Evolutionary conservation across 2,888 invertebrate genomes (phyloP).

Genomic region (Drosophila vallismaia): DNA sequence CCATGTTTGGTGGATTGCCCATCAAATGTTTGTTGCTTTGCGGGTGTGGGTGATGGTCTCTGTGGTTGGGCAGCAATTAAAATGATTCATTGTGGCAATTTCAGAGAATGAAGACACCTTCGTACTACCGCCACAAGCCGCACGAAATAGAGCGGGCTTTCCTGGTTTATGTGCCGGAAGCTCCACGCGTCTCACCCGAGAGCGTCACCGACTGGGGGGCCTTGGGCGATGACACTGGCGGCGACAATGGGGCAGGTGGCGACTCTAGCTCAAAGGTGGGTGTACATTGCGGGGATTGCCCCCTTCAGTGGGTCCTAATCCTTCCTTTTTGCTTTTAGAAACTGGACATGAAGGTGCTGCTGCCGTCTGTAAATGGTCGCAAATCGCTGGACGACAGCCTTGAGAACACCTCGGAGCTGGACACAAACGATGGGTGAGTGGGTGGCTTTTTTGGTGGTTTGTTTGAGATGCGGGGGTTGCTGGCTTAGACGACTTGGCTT

Average conservation of each 20-base stretch:
- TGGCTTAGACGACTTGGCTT: conserved; percentile 18
- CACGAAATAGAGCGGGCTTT: conserved; percentile 91
- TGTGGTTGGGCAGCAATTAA: conserved; percentile 40
- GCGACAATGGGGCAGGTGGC: conserved; percentile 51
- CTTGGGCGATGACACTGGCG: conserved; percentile 84
- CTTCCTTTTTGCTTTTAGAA: conserved; percentile 57
- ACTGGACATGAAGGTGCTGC: conserved; percentile 64
- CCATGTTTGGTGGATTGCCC: not conserved
- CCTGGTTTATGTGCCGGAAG: conserved; percentile 90
- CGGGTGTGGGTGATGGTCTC: not conserved
- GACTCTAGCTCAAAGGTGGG: conserved; percentile 73
- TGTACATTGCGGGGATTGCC: not conserved
- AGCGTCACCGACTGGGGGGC: conserved; percentile 86
- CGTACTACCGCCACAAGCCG: conserved; percentile 90
- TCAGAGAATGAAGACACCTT: conserved; percentile 93
- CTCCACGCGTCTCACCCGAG: conserved; percentile 90
- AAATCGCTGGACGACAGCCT: conserved; percentile 77
- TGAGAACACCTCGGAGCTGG: conserved; percentile 82
- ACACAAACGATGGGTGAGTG: conserved; percentile 81
- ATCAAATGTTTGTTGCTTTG: not conserved
- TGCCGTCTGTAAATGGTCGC: conserved; percentile 74
- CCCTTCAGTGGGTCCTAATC: not conserved
- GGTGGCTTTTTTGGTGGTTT: not conserved
- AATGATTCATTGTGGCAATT: conserved; percentile 51
- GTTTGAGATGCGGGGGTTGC: too few species aligned